Base-by-base conservation (phyloP, 2,888 invertebrate genomes). In the Agrotis puta region DNA sequence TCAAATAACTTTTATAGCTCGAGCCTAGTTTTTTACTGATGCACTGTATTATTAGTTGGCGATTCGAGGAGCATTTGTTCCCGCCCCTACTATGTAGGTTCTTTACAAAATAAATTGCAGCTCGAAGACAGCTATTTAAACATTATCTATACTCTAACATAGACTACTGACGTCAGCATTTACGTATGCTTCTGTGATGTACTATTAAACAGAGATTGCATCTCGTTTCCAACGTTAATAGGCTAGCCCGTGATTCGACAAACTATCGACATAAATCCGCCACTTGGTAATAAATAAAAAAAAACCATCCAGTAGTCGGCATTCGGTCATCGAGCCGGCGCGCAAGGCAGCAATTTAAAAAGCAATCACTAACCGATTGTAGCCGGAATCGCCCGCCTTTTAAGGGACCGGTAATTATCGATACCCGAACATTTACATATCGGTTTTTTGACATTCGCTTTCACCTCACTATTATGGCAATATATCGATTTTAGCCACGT, bases 361-460 rank as follows among this genome's bases (percentile, higher is more conserved):
- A 93, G 92, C 88, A 95, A 94, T 94, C 93, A 93, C 91, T 91
- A 88, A 89, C 90, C 88, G 90, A 89, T 88, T 91, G 92, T 90
- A 88, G 88, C 87, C 89, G 85, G 91, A 91, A 90, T 92, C 89
- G 87, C 86, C 91, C 90, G 92, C 93, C 93, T 92, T 93, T 91
- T 92, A 94, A 92, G 93, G 93, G 92, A 92, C 89, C 91, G 86
- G 88, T 93, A 92, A 93, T 94, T 94, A 92, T 93, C 91, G 92
- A 92, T 90, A 90, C 89, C 88, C 87, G 87, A 88, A 92, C 77
- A 85, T 93, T 94, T 92, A 91, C 92, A 92, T 93, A 92, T 91
- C 89, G 88, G 89, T 90, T 76, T 91, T 90, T 91, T 86, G 87
- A 83, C 77, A 72, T 84, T 87, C 75, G 85, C 93, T 93, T 94